Evolutionary conservation across 2,888 invertebrate genomes (phyloP), one percentile per base, ranked within the genome.

Genomic region (Xanthia togata): DNA sequence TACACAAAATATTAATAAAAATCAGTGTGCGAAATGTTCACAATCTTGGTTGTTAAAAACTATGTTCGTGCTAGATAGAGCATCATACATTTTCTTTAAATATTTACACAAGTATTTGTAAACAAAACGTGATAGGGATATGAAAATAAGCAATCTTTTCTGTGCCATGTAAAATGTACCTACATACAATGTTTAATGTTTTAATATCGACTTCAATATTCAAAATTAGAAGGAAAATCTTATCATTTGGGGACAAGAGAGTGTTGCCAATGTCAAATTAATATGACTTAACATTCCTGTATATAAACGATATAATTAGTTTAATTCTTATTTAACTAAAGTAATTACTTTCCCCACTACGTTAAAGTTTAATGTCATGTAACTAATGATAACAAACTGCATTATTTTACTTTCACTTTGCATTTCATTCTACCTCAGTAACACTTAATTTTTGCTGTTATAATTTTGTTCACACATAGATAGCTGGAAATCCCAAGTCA

Each of bases 201-300:
- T 35, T 50, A 62, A 35, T 67, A 62, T 72, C 17, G 1, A 41
- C 12, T 35, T 53, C 20, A 65, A 38, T 65, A 47, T 55, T 65
- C 53, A 47, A 71, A 68, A 57, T 68, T 69, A 12, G 11, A 68
- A 57, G n/a, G 41, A 63, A 57, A 59, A 23, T 4, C 14, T 63
- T 64, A 63, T 81, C 26, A 76, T 75, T 84, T 79, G 74, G 64
- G 69, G 63, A 72, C 73, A 47, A 81, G 74, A 76, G 44, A 70
- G 67, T 79, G 74, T 82, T 83, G 75, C 73, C 73, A 78, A 73
- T 83, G 77, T 82, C 78, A 87, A 84, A 81, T 82, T 63, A 84
- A 84, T 81, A 85, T 65, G 74, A 87, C 83, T 89, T 87, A 89
- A 95, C 95, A 95, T 95, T 95, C 95, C 95, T 93, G 91, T 94